Evolutionary conservation across 1,140 invertebrate species (phyloP).

Genomic region (Drosophila auraria): DNA sequence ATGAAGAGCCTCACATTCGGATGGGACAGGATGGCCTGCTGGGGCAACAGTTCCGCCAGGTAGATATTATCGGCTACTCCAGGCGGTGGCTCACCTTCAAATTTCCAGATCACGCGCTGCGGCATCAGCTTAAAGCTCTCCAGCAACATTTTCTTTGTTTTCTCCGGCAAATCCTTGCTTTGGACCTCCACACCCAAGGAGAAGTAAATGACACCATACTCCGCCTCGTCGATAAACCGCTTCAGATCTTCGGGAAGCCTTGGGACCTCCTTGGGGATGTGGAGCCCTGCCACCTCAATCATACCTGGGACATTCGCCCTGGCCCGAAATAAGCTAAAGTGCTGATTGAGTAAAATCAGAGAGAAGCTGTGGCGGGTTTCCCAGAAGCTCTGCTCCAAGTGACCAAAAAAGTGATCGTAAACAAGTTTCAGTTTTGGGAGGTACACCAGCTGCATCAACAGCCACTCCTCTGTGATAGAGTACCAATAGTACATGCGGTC

Average conservation of each 20-base stretch:
- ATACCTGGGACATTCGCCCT: slow-evolving; percentile 65
- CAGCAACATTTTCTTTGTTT: slow-evolving; percentile 86
- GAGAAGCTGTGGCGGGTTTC: slow-evolving; percentile 57
- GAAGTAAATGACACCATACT: slow-evolving; percentile 87
- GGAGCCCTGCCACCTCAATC: slow-evolving; percentile 64
- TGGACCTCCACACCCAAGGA: slow-evolving; percentile 87
- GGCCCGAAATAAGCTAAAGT: slow-evolving; percentile 63
- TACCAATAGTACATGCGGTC: slow-evolving; percentile 54
- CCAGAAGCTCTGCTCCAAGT: slow-evolving; percentile 39
- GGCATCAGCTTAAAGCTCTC: slow-evolving; percentile 87
- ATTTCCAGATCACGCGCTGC: slow-evolving; percentile 89
- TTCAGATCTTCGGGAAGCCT: slow-evolving; percentile 82
- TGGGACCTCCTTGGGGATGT: slow-evolving; percentile 85
- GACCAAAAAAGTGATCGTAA: slow-evolving; percentile 60
- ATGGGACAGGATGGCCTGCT: slow-evolving; percentile 90
- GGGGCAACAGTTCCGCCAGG: slow-evolving; percentile 89
- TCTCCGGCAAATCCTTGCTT: slow-evolving; percentile 85
- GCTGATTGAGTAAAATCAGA: slow-evolving; percentile 69
- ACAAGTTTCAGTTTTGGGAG: slow-evolving; percentile 31
- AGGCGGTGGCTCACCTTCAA: slow-evolving; percentile 86
- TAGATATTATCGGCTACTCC: slow-evolving; percentile 87
- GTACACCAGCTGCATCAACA: slow-evolving; percentile 45
- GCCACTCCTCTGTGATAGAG: slow-evolving; percentile 60
- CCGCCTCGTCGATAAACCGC: slow-evolving; percentile 86
- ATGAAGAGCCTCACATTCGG: slow-evolving; percentile 89